Evolutionary conservation across 2,113 vertebrate species (phyloP).

Genomic region (Oncorhynchus clarkii): DNA sequence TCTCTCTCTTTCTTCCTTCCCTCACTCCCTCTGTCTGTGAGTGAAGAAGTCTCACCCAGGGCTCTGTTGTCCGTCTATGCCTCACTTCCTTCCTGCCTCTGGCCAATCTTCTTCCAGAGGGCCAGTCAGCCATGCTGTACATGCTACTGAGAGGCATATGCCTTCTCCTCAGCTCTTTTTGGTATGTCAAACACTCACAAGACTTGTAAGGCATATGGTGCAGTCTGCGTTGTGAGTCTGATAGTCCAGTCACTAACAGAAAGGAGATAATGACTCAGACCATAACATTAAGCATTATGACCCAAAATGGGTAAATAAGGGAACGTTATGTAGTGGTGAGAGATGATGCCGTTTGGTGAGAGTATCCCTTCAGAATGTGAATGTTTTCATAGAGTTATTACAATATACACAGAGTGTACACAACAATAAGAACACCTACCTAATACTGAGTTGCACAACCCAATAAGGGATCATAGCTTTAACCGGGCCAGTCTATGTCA

Average conservation of each 20-base stretch:
- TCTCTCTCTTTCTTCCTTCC: background rate
- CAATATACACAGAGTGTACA: no score
- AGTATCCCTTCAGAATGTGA: background rate
- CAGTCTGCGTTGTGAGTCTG: background rate
- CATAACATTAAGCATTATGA: background rate
- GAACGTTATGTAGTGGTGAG: background rate
- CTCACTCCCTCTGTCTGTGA: background rate
- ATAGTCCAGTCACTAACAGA: background rate
- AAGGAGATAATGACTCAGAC: background rate
- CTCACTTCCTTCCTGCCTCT: slow-evolving; percentile 9
- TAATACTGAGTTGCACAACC: no score
- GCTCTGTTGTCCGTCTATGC: background rate
- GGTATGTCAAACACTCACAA: slow-evolving; percentile 1
- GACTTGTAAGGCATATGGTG: background rate
- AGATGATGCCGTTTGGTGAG: background rate
- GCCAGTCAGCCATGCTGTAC: background rate
- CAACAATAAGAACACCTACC: no score
- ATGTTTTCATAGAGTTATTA: background rate
- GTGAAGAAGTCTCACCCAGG: background rate
- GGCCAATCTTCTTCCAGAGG: background rate
- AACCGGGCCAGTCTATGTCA: no score
- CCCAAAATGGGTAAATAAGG: no score
- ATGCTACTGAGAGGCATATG: background rate
- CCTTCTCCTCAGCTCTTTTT: background rate
- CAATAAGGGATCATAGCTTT: no score